Evolutionary conservation across 1,140 invertebrate genomes (phyloP), one percentile per base, ranked within the genome.

Genomic region (Drosophila nebulosa): DNA sequence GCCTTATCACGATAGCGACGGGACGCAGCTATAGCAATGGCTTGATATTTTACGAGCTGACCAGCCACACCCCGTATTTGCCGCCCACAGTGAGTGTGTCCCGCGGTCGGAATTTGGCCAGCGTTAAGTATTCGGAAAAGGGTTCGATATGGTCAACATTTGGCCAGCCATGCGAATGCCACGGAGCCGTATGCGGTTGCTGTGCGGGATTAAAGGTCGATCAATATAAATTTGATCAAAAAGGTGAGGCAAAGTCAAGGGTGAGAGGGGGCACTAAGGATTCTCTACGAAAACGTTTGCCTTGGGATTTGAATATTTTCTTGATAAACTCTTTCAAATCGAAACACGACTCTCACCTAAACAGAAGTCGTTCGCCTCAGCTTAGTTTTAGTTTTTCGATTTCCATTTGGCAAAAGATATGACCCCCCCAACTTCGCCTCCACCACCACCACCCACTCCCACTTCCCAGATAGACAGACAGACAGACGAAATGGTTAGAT

Each of bases 121-220:
- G 76, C 16, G 76, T 79, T 21, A 83, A 89, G 66, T 86, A 88
- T 57, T 89, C 89, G 26, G 74, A 75, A 18, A 89, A 89, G 69
- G 89, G 84, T 12, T 90, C 89, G 10, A 90, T 90, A 12, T 90
- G 88, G 83, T 90, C 88, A 0, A 90, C 89, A 6, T 90, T 90
- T n/a, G 89, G 89, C 0, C 83, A 90, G 68, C 89, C 89, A 14
- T 90, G 89, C 46, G 74, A 76, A 7, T 90, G 89, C 60, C 46
- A 22, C 14, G 84, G 74, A 2, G 51, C 67, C 0, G 26, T 69
- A 1, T 90, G 89, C 16, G 89, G 85, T 10, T 90, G 89, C 72
- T 90, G 89, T 55, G 89, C 83, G 2, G 89, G 89, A 0, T 64
- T 90, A 46, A 90, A 90, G 63, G 83, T 90, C 12, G 75, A 84